Evolutionary conservation across 2,888 invertebrate species (phyloP).

Genomic region (Luffia ferchaultella): DNA sequence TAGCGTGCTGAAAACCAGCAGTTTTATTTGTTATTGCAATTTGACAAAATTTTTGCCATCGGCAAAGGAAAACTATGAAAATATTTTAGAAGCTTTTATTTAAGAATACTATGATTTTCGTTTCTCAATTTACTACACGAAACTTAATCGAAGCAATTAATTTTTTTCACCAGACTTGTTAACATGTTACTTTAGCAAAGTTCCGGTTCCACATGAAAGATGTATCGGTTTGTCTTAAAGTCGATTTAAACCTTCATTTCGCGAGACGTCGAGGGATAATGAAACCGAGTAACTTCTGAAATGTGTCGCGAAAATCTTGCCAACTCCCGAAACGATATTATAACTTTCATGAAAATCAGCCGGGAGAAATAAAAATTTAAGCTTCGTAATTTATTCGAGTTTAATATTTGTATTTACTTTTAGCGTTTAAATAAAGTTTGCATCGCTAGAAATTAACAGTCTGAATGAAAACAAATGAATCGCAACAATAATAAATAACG

Average conservation of each 20-base stretch:
- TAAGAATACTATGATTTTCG: no score
- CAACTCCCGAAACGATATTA: background rate
- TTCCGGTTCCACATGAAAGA: background rate
- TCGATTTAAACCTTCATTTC: background rate
- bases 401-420: background rate
- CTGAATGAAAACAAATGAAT: no score
- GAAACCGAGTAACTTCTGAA: background rate
- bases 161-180: background rate
- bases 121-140: no score
- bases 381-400: background rate
- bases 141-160: no score
- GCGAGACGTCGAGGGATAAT: background rate
- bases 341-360: background rate
- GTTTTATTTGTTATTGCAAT: no score
- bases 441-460: background rate
- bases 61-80: no score
- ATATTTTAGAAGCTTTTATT: no score
- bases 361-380: background rate
- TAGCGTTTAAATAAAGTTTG: background rate
- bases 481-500: no score
- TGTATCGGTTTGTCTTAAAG: background rate
- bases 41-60: no score
- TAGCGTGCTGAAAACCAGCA: no score
- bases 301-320: background rate
- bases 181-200: background rate